Evolutionary conservation across 35 echinoderm and acorn worm genomes (phyloP), one percentile per base, ranked within the genome.

Genomic region (Ophiothrix spiculata): DNA sequence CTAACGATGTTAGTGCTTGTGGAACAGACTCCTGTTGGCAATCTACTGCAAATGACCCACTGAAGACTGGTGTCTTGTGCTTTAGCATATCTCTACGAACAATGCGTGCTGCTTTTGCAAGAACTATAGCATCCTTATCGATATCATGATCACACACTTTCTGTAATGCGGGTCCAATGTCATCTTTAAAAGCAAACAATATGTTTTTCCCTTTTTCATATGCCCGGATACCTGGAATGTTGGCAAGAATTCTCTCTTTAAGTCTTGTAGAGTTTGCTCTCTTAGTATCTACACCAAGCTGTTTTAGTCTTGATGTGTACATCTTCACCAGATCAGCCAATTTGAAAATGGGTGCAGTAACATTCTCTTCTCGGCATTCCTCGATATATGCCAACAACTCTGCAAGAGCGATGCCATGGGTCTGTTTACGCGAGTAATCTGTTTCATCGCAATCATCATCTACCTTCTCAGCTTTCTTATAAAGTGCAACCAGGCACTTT

Each of bases 321-420:
- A 91, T 75, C 11, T 86, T 23, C 1, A 56, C 74, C 17, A 86
- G 74, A 38, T 86, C 82, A 13, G 75, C 31, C 23, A 91, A 75
- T 74, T 79, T 91, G 76, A 91, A 86, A 3, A 91, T 46, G 0
- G 89, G 84, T 75, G 85, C 78, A 29, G 42, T 46, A 14, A 75
- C 38, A 39, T 64, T 25, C 23, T 89, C 87, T 37, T 76, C 29
- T 10, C 42, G 42, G 42, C 42, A 49, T 19, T 89, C 87, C 32
- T 92, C 90, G 23, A 92, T 87, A 64, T 92, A 92, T 29, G 56
- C 1, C 19, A 92, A 32, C 36, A 92, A 35, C 75, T 92, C 90
- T 56, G 90, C 90, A 32, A 92, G 37, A 21, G 90, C 84, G 74
- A 92, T 73, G n/a, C 83, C 83, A 31, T 90, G 25, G 56, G 1